phyloP scores from a whole-genome alignment of 2,797 vertebrate genomes.

The Kryptopterus vitreolus region DNA sequence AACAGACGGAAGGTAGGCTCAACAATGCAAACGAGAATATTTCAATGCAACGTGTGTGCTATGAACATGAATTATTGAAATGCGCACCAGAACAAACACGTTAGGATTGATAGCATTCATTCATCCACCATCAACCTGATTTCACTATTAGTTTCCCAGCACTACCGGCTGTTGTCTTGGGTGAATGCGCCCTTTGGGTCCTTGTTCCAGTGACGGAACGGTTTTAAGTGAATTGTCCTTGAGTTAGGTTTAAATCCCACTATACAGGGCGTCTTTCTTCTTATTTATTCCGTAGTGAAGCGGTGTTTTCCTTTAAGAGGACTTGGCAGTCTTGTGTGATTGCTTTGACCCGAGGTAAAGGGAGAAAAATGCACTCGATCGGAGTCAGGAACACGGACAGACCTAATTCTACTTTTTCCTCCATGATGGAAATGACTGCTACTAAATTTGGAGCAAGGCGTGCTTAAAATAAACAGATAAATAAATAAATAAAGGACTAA shows the following conservation, averaged over 20 bases:
- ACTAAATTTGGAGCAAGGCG: neutral
- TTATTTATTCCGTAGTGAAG: neutral
- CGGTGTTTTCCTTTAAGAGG: constrained; percentile 1
- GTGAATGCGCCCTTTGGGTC: neutral
- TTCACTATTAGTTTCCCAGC: neutral
- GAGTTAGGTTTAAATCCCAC: no score
- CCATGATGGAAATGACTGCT: neutral
- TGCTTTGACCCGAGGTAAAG: constrained; percentile 13
- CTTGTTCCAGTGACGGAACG: neutral
- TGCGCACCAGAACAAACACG: constrained; percentile 37
- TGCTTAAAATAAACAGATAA: no score
- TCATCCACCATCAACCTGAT: constrained; percentile 25
- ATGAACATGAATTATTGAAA: constrained; percentile 57
- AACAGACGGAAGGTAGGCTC: constrained; percentile 27
- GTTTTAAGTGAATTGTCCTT: no score
- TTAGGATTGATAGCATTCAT: constrained; percentile 31
- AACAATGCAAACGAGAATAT: constrained; percentile 42
- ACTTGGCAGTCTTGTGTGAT: neutral
- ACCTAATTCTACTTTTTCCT: constrained; percentile 4
- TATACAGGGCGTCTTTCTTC: neutral
- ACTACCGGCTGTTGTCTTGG: neutral
- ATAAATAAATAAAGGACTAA: constrained; percentile 11
- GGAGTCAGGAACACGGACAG: neutral
- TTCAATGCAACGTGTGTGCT: constrained; percentile 38
- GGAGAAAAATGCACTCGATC: neutral